These are phyloP conservation scores for Eulemur mongoz DNA, from an alignment of 2,797 vertebrate species.

Conservation along the genomic window DNA sequence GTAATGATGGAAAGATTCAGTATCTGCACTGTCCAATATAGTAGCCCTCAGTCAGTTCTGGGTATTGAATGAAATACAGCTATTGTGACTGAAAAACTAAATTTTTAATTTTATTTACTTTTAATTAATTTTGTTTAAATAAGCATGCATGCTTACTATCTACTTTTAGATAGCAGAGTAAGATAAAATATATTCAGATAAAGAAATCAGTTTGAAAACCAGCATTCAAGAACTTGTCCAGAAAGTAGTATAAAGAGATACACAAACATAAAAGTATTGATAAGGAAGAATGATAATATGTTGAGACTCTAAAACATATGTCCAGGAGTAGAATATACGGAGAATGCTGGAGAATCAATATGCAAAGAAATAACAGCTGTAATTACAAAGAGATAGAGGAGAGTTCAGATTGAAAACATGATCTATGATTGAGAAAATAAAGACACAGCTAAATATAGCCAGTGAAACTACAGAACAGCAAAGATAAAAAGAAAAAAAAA, in stretches of 20 bases:
- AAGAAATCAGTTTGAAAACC: neutral
- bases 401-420: neutral
- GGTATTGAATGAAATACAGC: neutral
- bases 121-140: neutral
- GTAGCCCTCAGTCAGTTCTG: neutral
- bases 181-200: neutral
- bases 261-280: neutral
- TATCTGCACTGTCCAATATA: neutral
- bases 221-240: neutral
- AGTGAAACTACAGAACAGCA: neutral
- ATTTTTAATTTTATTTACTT: neutral
- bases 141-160: neutral
- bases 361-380: neutral
- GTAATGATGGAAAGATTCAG: neutral
- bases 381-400: neutral
- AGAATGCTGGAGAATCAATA: neutral
- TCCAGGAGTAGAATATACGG: neutral
- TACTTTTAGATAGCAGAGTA: neutral
- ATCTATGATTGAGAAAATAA: neutral
- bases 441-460: neutral
- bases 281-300: neutral
- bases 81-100: neutral
- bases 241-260: neutral
- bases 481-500: neutral
- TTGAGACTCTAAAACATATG: neutral